A percentile compares a stretch with the other conserved stretches of the same genome.
Evolutionary conservation across 2,888 invertebrate genomes (phyloP).

Genomic region (Gymnoscelis rufifasciata): DNA sequence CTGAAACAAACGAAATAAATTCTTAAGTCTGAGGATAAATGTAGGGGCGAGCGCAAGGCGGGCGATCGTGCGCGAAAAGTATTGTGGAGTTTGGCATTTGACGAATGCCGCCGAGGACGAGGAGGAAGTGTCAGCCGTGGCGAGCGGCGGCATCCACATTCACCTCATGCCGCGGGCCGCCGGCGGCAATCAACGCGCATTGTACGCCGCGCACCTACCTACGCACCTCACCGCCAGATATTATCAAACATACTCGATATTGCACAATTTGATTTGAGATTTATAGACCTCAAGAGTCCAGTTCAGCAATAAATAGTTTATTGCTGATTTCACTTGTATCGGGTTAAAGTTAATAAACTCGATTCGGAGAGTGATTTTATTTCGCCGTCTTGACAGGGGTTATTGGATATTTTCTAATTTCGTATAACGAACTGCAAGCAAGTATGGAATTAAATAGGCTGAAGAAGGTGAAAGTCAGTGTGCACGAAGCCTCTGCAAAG

Average conservation of each 20-base stretch:
- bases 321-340: constrained; percentile 3
- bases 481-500: constrained; percentile 8
- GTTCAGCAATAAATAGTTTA: constrained; percentile 10
- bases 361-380: background rate
- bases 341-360: constrained; percentile 5
- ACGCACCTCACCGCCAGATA: constrained; percentile 6
- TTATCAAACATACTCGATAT: constrained; percentile 9
- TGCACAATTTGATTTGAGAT: constrained; percentile 9
- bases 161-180: background rate
- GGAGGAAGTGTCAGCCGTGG: constrained; percentile 13
- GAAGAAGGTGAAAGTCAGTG: background rate
- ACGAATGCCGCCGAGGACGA: constrained; percentile 16
- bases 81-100: constrained; percentile 14
- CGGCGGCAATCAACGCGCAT: background rate
- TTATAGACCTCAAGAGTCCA: constrained; percentile 9
- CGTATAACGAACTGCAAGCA: no score
- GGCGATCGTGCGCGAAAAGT: constrained; percentile 9
- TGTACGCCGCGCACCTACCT: constrained; percentile 17
- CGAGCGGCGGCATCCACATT: constrained; percentile 6
- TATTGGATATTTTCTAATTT: background rate
- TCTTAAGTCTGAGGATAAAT: constrained; percentile 22
- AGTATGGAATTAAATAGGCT: no score
- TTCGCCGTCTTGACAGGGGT: background rate
- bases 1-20: constrained; percentile 29
- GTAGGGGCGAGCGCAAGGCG: constrained; percentile 16